A percentile compares a stretch with the other conserved stretches of the same genome.
Conservation (phyloP, 2,888 invertebrate species). For the Heteromyza rotundicornis region DNA sequence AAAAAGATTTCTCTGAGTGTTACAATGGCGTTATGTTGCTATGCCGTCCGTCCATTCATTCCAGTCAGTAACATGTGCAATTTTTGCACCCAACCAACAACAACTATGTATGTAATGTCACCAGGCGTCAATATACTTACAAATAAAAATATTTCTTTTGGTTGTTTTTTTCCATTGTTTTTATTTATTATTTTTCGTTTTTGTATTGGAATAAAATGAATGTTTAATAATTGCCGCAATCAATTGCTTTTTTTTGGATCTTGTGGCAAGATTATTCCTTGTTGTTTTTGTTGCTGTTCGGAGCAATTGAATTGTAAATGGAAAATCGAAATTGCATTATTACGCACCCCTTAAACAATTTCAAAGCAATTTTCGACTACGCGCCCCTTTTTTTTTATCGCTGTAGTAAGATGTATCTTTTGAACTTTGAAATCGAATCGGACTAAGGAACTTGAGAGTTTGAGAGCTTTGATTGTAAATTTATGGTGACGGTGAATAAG, state of each 20-base stretch:
- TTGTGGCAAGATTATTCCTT: neutral
- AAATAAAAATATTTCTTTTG: neutral
- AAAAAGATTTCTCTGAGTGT: neutral
- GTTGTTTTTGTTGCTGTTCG: neutral
- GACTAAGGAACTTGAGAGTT: too few relatives aligned
- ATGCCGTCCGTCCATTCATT: neutral
- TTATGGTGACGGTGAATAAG: too few relatives aligned
- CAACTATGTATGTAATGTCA: neutral
- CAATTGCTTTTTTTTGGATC: neutral
- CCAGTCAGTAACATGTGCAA: neutral
- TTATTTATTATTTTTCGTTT: neutral
- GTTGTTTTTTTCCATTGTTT: neutral
- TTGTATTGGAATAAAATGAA: neutral
- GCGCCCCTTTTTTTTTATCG: neutral
- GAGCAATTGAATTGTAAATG: neutral
- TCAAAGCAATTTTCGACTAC: neutral
- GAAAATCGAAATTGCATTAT: neutral
- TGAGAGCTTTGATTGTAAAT: too few relatives aligned
- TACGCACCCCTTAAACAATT: neutral
- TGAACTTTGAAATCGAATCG: too few relatives aligned
- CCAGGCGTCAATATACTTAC: neutral
- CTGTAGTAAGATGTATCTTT: too few relatives aligned
- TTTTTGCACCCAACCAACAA: neutral
- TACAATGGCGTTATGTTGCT: neutral
- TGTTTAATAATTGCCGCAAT: neutral